Percentiles rank a stretch among this genome's conserved stretches.
phyloP scores from a whole-genome alignment of 1,140 invertebrate species.

The Drosophila tristis region DNA sequence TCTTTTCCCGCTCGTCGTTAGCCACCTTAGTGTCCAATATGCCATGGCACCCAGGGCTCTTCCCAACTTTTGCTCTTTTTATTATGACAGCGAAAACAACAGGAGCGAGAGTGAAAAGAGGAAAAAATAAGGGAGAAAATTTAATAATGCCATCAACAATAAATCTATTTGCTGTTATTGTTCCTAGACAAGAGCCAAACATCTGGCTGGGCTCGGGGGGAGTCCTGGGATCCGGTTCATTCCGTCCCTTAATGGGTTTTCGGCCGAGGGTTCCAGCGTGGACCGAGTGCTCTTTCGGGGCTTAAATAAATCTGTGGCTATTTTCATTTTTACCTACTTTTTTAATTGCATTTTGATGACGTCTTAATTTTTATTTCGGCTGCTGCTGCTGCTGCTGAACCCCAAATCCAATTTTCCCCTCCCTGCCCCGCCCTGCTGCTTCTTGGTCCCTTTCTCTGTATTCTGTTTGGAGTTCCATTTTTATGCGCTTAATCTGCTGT shows the following conservation, averaged over 20 bases:
- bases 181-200: conserved; percentile 65
- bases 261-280: not conserved
- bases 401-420: conserved; percentile 70
- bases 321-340: conserved; percentile 79
- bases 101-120: conserved; percentile 15
- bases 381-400: conserved; percentile 23
- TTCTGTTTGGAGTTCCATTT: conserved; percentile 44
- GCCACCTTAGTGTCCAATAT: conserved; percentile 51
- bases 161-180: conserved; percentile 78
- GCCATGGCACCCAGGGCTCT: conserved; percentile 38
- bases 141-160: conserved; percentile 81
- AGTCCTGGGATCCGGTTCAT: conserved; percentile 42
- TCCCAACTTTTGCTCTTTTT: conserved; percentile 48
- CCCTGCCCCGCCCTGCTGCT: not conserved
- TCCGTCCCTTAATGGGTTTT: conserved; percentile 52
- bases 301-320: conserved; percentile 79
- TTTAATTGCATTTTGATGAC: conserved; percentile 82
- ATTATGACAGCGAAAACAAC: conserved; percentile 66
- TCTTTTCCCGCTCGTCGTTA: conserved; percentile 61
- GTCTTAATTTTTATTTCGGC: conserved; percentile 79
- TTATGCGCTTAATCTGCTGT: conserved; percentile 81
- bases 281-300: conserved; percentile 13
- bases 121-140: conserved; percentile 60
- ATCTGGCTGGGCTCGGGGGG: conserved; percentile 27
- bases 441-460: not conserved